Evolutionary conservation across 2,113 vertebrate genomes (phyloP), one percentile per base, ranked within the genome.

Genomic region (Corvus hawaiiensis): DNA sequence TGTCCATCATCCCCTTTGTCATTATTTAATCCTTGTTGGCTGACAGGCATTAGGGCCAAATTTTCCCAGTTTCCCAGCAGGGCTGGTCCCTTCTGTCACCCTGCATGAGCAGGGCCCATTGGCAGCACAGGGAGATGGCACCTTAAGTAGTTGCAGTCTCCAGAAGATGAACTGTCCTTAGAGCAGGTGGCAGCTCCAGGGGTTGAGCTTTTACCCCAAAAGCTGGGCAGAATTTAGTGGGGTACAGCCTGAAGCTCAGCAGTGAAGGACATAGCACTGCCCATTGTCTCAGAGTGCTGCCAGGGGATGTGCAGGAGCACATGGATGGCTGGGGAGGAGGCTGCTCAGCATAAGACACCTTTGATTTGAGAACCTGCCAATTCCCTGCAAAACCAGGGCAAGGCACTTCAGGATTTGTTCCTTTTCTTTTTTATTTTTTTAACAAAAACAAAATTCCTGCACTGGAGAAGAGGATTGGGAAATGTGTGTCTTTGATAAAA

Each of bases 161-260:
- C 30, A 69, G 78, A 69, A 87, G n/a, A 48, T n/a, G 35, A 66
- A 16, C 10, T 26, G 24, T 52, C 35, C 61, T 71, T 33, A 41
- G 16, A 62, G 44, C 16, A 68, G 16, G 13, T 30, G 19, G 27
- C 62, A 33, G 51, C 64, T 73, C 32, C 23, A 41, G 22, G 64
- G 37, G 6, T 3, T 68, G 64, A 86, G 20, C 3, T 58, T 89
- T 88, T 33, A 43, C 18, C 44, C 27, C 32, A 52, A 35, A 54
- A 0, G 0, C 22, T 35, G 44, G 21, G 13, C 46, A 7, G 11
- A 10, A 7, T 56, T 71, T 23, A 22, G 1, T 35, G 20, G 27
- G 55, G 13, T 9, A 63, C 55, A 33, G 24, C 8, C 58, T 63
- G 55, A 86, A 86, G 43, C 46, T 85, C 55, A 66, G 19, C 48